Conservation (phyloP, 1,140 invertebrate species). For the Wasmannia auropunctata region DNA sequence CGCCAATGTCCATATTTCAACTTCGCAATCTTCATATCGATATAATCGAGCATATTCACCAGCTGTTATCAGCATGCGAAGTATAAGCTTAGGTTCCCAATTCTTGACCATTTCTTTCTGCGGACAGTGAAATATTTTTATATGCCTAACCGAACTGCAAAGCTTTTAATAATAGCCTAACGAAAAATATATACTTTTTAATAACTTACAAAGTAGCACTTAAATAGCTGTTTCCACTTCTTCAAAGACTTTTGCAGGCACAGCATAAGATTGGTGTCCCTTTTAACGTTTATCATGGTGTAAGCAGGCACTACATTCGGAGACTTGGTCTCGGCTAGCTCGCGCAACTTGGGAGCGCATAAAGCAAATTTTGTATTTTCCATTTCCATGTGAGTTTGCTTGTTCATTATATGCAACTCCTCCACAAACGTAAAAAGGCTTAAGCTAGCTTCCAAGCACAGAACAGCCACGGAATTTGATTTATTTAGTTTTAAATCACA, state of each 20-base stretch:
- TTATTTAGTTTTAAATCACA: conserved; percentile 59
- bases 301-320: conserved; percentile 77
- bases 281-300: conserved; percentile 75
- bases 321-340: conserved; percentile 63
- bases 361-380: conserved; percentile 69
- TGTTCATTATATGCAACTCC: conserved; percentile 64
- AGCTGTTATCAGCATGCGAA: conserved; percentile 72
- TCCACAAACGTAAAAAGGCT: conserved; percentile 76
- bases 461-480: conserved; percentile 15
- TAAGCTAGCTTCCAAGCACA: conserved; percentile 74
- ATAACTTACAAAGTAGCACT: conserved; percentile 72
- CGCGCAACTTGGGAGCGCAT: conserved; percentile 60
- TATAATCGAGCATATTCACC: conserved; percentile 78
- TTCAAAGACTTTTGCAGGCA: conserved; percentile 69
- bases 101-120: conserved; percentile 63
- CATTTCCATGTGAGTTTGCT: conserved; percentile 74
- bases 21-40: conserved; percentile 73
- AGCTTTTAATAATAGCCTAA: not conserved
- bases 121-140: conserved; percentile 40
- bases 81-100: conserved; percentile 68
- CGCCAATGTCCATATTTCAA: conserved; percentile 74
- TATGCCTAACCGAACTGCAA: not conserved
- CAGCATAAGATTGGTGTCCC: conserved; percentile 69
- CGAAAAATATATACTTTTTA: not conserved
- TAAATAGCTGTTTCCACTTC: conserved; percentile 75